Evolutionary conservation across 2,888 invertebrate species (phyloP).

Genomic region (Pandemis cinnamomeana): DNA sequence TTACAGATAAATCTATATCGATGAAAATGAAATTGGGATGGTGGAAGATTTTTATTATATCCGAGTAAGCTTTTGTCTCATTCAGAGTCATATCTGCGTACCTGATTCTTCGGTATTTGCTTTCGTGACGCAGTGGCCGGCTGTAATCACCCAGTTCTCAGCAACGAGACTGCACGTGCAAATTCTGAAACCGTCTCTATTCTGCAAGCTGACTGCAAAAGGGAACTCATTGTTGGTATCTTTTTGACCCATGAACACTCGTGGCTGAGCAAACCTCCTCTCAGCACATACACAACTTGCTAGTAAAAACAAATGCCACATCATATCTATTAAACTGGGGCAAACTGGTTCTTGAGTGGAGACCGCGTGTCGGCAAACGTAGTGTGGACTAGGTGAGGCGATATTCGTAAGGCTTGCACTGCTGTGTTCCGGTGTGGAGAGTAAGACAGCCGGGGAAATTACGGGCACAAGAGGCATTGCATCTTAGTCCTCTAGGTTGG

Average conservation of each 20-base stretch:
- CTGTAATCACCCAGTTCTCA: not conserved
- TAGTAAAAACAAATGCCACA: constrained; percentile 2
- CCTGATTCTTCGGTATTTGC: not conserved
- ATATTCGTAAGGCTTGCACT: too few relatives aligned
- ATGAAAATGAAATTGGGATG: not conserved
- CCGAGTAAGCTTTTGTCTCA: not conserved
- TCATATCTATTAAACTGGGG: not conserved
- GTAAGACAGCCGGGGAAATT: too few relatives aligned
- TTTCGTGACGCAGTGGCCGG: not conserved
- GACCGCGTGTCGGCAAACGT: too few relatives aligned
- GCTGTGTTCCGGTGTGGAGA: too few relatives aligned
- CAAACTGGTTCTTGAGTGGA: too few relatives aligned
- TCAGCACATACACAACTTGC: not conserved
- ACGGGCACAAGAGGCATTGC: too few relatives aligned
- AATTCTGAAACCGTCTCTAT: not conserved
- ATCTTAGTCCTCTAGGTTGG: too few relatives aligned
- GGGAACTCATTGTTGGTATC: not conserved
- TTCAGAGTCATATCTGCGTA: not conserved
- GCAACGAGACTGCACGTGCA: constrained; percentile 5
- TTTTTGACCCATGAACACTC: not conserved
- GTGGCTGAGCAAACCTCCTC: not conserved
- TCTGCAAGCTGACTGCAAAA: not conserved
- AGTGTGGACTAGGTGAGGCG: too few relatives aligned
- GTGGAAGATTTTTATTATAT: not conserved
- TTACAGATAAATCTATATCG: too few relatives aligned